Conservation (phyloP, 2,888 invertebrate species). For the Tetranychus piercei region DNA sequence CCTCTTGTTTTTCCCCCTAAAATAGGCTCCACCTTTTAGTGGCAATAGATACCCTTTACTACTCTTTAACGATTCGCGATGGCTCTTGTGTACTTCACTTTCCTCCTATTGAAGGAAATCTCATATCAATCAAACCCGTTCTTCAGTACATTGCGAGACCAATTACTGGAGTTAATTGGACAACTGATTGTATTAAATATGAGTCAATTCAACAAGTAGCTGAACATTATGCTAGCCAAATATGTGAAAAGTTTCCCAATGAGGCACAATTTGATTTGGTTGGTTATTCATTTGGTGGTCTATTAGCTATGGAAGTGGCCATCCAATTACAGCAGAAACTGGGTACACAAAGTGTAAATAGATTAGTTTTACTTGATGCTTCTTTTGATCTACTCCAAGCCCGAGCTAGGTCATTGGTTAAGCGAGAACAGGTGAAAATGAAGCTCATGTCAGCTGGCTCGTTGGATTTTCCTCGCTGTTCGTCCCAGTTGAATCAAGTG, state of each 20-base stretch:
- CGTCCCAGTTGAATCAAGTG: not conserved
- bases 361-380: not conserved
- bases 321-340: conserved; percentile 2
- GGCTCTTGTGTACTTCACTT: not conserved
- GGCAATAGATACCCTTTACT: too few species aligned
- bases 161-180: conserved; percentile 1
- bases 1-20: too few species aligned
- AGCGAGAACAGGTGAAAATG: not conserved
- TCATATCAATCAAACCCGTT: not conserved
- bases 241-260: not conserved
- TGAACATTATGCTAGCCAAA: not conserved
- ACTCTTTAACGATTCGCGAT: not conserved
- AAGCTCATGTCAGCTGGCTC: not conserved
- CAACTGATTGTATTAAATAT: not conserved
- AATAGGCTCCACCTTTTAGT: too few species aligned
- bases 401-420: not conserved
- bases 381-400: not conserved
- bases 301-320: conserved; percentile 5
- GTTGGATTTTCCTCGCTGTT: not conserved
- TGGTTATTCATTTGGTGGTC: conserved; percentile 12
- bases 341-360: not conserved
- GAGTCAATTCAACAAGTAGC: not conserved
- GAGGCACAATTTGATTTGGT: conserved; percentile 3
- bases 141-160: not conserved
- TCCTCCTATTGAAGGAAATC: conserved; percentile 4